Base-by-base conservation (phyloP, 2,888 invertebrate species). In the Patella pellucida region DNA sequence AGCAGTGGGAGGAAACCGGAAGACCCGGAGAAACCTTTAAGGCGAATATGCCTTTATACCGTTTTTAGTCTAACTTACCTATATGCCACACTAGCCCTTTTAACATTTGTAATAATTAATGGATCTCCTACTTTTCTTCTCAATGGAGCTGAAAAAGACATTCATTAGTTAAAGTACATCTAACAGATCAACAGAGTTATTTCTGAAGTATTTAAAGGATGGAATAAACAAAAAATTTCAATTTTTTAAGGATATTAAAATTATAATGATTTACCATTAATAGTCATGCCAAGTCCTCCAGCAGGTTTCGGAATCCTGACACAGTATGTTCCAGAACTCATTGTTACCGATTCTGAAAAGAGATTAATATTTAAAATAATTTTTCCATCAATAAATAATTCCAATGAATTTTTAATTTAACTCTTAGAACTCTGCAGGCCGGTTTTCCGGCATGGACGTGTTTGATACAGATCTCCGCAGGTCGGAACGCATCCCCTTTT, bases 71-170 rank as follows among this genome's bases (percentile, higher is more conserved):
- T 31, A 69, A 54, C 76, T 70, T 75, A 90, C 91, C 91, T 89
- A 92, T 98, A 96, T 0, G 98, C 97, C 0, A 95, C 94, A 56
- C 97, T 97, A 14, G 97, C 98, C 69, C 95, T 94, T 75, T 95
- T 94, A 16, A 98, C 96, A 86, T 97, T 96, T 0, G 96, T 95
- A 87, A 98, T 96, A 70, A 96, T 93, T 90, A 96, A 94, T 0
- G 96, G 95, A 80, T 95, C 95, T 82, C 89, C 90, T 4, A 81
- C 68, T 74, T 86, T 85, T 41, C 86, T 79, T 62, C 86, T 84
- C 62, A 78, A 81, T 19, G 86, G 84, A 69, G 86, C 88, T 89
- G 72, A 23, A 72, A 62, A 52, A 69, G 69, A 52, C 1, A 41
- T 7, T 41, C 50, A 69, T 52, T 15, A 51, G 16, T 41, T 41